Evolutionary conservation across 2,888 invertebrate genomes (phyloP), one percentile per base, ranked within the genome.

Genomic region (Cloeon dipterum): DNA sequence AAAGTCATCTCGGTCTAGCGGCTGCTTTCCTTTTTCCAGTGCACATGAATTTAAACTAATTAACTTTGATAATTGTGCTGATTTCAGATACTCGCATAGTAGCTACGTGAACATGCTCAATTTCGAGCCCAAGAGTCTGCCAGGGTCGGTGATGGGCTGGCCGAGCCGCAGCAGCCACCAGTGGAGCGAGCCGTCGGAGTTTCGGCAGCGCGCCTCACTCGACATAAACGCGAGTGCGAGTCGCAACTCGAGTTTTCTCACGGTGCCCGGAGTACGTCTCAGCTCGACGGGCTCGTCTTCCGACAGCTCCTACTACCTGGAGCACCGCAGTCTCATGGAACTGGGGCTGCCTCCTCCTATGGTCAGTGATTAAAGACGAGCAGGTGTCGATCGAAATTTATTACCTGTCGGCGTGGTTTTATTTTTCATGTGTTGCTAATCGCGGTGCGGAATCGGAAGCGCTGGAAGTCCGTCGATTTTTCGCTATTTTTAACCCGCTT

Each of bases 231-330:
- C 18, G 26, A 8, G 33, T 20, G 14, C 33, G 34, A 23, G 37
- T 40, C 39, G 37, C 26, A 13, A 26, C 33, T 36, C 29, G 18
- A 32, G 36, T 14, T 41, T 37, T 23, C 42, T 41, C 13, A 43
- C 41, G 35, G 36, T 42, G 18, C 40, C 40, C 13, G 29, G 35
- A 13, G 29, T 29, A 16, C 39, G 82, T 34, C 66, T 75, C 46
- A 81, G 81, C 52, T 81, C 78, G 44, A 75, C 82, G 20, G 81
- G 79, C 55, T 82, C 81, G 46, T 81, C 81, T 51, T 78, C 79
- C 25, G 81, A 76, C 40, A 79, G 79, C 52, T 79, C 79, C 40
- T 82, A 81, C 51, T 61, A 82, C 51, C 82, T 82, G 54, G 66
- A 81, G 36, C 68, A 82, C 36, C 78, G 76, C 44, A 81, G 81